Percentiles rank a stretch among this genome's conserved stretches.
Evolutionary conservation across 1,140 invertebrate species (phyloP).

Genomic region (Wiebesia pumilae): DNA sequence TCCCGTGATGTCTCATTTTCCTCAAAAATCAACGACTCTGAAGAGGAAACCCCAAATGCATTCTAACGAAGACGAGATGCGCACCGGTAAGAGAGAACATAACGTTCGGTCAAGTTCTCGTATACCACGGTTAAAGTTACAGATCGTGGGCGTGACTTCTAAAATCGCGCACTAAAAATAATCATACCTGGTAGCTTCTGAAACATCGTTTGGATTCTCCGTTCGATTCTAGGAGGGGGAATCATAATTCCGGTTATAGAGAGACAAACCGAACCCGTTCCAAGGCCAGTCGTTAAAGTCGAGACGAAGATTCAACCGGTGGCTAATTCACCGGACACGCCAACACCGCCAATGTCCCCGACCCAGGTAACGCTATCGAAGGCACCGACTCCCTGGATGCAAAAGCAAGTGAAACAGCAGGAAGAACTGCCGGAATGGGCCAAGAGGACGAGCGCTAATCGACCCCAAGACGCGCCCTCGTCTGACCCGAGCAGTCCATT

Average conservation of each 20-base stretch:
- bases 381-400: conserved; percentile 79
- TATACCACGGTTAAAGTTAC: no score
- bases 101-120: no score
- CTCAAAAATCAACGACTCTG: no score
- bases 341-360: conserved; percentile 70
- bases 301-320: conserved; percentile 61
- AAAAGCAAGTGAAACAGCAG: conserved; percentile 70
- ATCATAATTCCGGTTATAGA: conserved; percentile 51
- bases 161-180: no score
- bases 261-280: conserved; percentile 54
- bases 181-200: no score
- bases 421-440: conserved; percentile 74
- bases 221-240: neutral
- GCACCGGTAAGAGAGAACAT: no score
- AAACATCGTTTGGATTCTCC: no score
- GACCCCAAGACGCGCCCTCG: conserved; percentile 56
- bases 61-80: no score
- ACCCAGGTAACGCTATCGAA: conserved; percentile 73
- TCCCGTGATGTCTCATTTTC: no score
- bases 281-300: conserved; percentile 55
- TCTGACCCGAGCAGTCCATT: conserved; percentile 41
- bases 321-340: conserved; percentile 46
- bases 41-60: no score
- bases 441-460: conserved; percentile 61
- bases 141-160: no score